Conservation (phyloP, 2,888 invertebrate species). For the Andrena chrysosceles region DNA sequence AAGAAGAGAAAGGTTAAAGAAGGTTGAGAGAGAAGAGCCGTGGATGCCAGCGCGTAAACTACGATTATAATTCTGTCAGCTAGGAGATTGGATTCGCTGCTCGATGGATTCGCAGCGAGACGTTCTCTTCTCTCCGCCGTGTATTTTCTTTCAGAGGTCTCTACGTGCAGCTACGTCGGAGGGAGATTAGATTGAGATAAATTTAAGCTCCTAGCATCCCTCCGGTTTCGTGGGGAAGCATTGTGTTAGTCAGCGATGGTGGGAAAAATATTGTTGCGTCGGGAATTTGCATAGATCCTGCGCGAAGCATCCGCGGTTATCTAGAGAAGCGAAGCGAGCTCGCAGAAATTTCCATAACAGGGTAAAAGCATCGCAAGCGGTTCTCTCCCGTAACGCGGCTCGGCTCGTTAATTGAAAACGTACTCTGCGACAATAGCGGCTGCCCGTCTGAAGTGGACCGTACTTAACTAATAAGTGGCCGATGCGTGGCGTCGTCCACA, state of each 20-base stretch:
- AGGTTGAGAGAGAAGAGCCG: background rate
- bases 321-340: background rate
- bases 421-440: background rate
- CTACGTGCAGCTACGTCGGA: no score
- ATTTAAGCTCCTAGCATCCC: no score
- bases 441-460: background rate
- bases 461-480: background rate
- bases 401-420: constrained; percentile 12
- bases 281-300: background rate
- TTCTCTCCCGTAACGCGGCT: background rate
- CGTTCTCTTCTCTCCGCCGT: background rate
- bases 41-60: constrained; percentile 8
- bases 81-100: background rate
- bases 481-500: background rate
- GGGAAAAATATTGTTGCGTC: background rate
- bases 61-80: background rate
- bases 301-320: constrained; percentile 2
- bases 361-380: constrained; percentile 4
- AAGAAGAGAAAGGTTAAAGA: no score
- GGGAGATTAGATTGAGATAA: no score
- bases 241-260: no score
- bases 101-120: background rate
- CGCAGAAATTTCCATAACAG: constrained; percentile 20
- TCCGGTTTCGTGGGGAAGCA: no score
- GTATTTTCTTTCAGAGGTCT: background rate